Base-by-base conservation (phyloP, 2,888 invertebrate species). In the Argyresthia albistria region DNA sequence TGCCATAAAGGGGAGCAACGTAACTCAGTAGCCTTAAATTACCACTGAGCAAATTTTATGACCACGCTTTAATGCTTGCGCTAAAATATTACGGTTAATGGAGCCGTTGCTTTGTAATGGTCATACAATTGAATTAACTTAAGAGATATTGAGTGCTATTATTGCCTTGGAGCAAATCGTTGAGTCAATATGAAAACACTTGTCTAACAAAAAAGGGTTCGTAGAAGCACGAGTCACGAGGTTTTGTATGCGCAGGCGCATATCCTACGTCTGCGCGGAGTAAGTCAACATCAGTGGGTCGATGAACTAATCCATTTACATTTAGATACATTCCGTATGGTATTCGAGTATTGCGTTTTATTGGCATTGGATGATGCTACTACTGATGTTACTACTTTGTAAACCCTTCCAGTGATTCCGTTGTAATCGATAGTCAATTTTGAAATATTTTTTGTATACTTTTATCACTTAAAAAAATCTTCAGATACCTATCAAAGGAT, bases 201-300 rank as follows among this genome's bases (percentile, higher is more conserved):
- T 53, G 58, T 58, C 61, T 64, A 56, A 59, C 64, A 65, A 62
- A 59, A n/a, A 59, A 64, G 25, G 14, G 25, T 25, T 16, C 9
- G 35, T 25, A 25, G 25, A 25, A 25, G 12, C 39, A 43, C 42
- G 9, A 43, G 16, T 15, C 12, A n/a, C 65, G 63, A 55, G 63
- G 57, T 58, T 56, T 25, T 73, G 69, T 80, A 65, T 76, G 58
- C 64, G 70, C 67, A 78, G 69, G 69, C 69, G 67, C 73, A 69
- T 78, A 67, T 67, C 62, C 15, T 35, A 36, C 36, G 14, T 45
- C 45, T 16, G 35, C 58, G 60, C 61, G 66, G 72, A 75, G 76
- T 74, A 73, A 76, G 77, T 81, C 75, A 83, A 83, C 81, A 82
- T 82, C 81, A 69, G 71, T 67, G 70, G 81, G 79, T 80, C 69